These are phyloP conservation scores for Ruditapes philippinarum DNA, from an alignment of 1,140 invertebrate genomes.

Conservation along the genomic window DNA sequence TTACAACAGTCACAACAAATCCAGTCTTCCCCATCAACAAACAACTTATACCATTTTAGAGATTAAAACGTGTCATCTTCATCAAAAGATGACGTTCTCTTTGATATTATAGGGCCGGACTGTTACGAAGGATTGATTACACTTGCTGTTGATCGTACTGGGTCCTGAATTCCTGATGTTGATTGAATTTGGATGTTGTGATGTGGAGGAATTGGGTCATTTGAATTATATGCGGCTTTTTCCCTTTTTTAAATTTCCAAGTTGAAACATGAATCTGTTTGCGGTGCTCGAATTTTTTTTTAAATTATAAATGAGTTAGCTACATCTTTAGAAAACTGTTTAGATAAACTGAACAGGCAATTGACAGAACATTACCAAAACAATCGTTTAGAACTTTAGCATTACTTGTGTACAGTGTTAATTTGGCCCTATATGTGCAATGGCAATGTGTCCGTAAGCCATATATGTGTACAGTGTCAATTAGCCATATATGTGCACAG, in stretches of 20 bases:
- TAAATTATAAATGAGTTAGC: not conserved
- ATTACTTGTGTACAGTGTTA: too few relatives aligned
- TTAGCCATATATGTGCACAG: too few relatives aligned
- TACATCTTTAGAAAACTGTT: slow-evolving; percentile 51
- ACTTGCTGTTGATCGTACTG: not conserved
- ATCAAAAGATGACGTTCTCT: not conserved
- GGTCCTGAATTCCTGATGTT: not conserved
- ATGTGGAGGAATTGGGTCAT: not conserved
- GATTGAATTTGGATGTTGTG: not conserved
- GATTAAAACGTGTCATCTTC: slow-evolving; percentile 16
- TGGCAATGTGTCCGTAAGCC: too few relatives aligned
- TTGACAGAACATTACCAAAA: slow-evolving; percentile 15
- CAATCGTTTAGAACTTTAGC: too few relatives aligned
- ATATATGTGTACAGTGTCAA: too few relatives aligned
- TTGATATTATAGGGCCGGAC: slow-evolving; percentile 19
- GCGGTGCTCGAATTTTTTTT: slow-evolving; percentile 40
- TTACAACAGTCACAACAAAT: slow-evolving; percentile 47
- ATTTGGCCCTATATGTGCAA: too few relatives aligned
- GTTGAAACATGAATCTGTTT: slow-evolving; percentile 45
- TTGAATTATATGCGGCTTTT: not conserved
- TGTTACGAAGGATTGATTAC: not conserved
- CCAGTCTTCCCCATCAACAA: slow-evolving; percentile 21
- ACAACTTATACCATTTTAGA: slow-evolving; percentile 11
- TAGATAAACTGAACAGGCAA: slow-evolving; percentile 18
- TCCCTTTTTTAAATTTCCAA: slow-evolving; percentile 15